Percentiles rank a stretch among this genome's conserved stretches.
phyloP scores from a whole-genome alignment of 2,888 invertebrate species.

The Spisula solida region DNA sequence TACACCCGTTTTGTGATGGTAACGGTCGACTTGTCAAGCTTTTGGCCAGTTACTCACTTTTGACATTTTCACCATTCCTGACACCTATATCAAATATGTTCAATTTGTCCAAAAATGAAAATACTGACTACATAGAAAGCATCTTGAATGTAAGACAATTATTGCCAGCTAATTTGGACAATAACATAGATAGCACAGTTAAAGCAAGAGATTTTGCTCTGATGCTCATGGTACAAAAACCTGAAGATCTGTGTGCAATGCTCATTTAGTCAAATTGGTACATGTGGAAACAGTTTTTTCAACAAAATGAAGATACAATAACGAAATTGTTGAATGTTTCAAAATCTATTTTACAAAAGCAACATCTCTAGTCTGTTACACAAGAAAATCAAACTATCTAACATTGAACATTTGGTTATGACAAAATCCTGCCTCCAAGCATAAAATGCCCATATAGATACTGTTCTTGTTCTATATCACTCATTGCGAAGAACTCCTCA shows the following conservation, averaged over 20 bases:
- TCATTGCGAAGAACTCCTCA: no score
- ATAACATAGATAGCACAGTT: not conserved
- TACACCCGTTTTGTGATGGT: conserved; percentile 50
- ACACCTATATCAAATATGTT: conserved; percentile 53
- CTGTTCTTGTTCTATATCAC: no score
- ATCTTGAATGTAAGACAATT: conserved; percentile 21
- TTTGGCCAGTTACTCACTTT: conserved; percentile 39
- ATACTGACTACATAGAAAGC: conserved; percentile 40
- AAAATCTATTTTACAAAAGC: no score
- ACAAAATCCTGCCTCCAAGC: no score
- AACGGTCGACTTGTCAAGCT: conserved; percentile 46
- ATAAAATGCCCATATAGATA: no score
- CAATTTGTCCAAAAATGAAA: not conserved
- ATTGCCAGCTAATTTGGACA: not conserved
- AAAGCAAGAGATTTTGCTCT: not conserved
- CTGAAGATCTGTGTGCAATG: conserved; percentile 47
- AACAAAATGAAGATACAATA: no score
- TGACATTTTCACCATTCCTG: conserved; percentile 49
- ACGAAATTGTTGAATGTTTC: no score
- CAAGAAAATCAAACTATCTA: no score
- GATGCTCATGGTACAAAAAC: conserved; percentile 25
- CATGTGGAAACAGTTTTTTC: conserved; percentile 40
- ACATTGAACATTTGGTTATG: no score
- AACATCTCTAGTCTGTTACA: no score
- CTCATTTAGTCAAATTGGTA: conserved; percentile 40